Conservation (phyloP, 2,113 vertebrate genomes). For the Ctenomys sociabilis region DNA sequence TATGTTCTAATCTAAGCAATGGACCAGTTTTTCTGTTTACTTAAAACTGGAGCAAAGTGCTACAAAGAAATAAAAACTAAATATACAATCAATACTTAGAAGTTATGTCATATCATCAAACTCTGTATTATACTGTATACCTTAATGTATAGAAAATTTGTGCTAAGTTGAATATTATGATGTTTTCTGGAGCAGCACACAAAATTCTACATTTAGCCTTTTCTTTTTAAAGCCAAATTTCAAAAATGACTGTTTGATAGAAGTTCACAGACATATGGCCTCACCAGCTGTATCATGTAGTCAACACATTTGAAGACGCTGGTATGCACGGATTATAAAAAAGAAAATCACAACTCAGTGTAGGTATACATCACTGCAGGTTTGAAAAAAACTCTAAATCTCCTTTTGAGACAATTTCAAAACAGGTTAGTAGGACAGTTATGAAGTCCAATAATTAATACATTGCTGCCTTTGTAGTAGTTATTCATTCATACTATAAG, state of each 20-base stretch:
- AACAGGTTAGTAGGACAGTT: too few species aligned
- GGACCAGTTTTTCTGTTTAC: background rate
- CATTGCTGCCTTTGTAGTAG: too few species aligned
- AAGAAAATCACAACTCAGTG: background rate
- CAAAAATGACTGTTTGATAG: slow-evolving; percentile 23
- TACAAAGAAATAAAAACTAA: slow-evolving; percentile 56
- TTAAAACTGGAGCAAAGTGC: background rate
- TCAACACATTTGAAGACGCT: background rate
- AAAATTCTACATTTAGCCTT: slow-evolving; percentile 48
- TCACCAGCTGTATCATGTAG: slow-evolving; percentile 14
- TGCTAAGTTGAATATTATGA: slow-evolving; percentile 42
- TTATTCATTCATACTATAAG: too few species aligned
- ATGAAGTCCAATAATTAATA: too few species aligned
- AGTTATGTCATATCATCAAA: background rate
- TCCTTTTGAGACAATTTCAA: background rate
- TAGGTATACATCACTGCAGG: background rate
- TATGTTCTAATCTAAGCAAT: slow-evolving; percentile 69
- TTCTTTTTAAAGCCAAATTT: slow-evolving; percentile 45
- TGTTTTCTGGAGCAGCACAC: slow-evolving; percentile 1
- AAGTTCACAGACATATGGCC: slow-evolving; percentile 28
- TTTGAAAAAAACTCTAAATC: background rate
- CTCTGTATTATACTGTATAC: background rate
- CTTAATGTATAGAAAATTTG: slow-evolving; percentile 49
- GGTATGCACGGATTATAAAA: background rate
- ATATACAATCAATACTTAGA: slow-evolving; percentile 59